Conservation (phyloP, 2,113 vertebrate genomes). For the Collichthys lucidus region DNA sequence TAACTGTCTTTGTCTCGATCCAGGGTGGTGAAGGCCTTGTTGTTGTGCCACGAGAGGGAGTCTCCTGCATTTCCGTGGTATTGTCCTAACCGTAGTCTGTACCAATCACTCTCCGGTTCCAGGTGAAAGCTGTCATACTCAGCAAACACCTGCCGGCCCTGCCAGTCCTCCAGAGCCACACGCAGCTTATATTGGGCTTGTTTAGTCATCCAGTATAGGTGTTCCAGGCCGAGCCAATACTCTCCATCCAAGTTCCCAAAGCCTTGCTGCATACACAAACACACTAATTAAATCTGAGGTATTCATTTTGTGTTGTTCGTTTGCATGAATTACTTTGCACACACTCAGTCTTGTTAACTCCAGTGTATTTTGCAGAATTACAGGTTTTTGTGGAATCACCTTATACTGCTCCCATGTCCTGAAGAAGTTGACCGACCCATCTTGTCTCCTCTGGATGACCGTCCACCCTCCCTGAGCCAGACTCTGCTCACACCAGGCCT, state of each 20-base stretch:
- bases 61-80: conserved; percentile 91
- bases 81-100: conserved; percentile 89
- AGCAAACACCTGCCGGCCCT: conserved; percentile 86
- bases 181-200: conserved; percentile 87
- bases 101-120: conserved; percentile 90
- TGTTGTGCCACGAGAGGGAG: conserved; percentile 93
- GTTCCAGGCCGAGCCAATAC: conserved; percentile 92
- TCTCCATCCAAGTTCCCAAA: conserved; percentile 92
- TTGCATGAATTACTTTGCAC: not conserved
- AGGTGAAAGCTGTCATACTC: conserved; percentile 89
- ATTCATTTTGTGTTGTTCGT: not conserved
- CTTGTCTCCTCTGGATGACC: conserved; percentile 90
- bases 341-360: not conserved
- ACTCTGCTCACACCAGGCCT: conserved; percentile 92
- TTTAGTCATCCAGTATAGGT: conserved; percentile 87
- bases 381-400: conserved; percentile 66
- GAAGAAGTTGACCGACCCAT: conserved; percentile 93
- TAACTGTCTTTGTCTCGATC: conserved; percentile 91
- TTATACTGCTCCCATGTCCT: conserved; percentile 93
- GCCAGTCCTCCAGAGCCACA: conserved; percentile 91
- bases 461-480: conserved; percentile 89
- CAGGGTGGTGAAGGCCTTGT: conserved; percentile 92
- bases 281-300: not conserved
- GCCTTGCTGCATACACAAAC: conserved; percentile 82
- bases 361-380: not conserved